Base-by-base conservation (phyloP, 2,888 invertebrate genomes). In the Stenoptilia bipunctidactyla region DNA sequence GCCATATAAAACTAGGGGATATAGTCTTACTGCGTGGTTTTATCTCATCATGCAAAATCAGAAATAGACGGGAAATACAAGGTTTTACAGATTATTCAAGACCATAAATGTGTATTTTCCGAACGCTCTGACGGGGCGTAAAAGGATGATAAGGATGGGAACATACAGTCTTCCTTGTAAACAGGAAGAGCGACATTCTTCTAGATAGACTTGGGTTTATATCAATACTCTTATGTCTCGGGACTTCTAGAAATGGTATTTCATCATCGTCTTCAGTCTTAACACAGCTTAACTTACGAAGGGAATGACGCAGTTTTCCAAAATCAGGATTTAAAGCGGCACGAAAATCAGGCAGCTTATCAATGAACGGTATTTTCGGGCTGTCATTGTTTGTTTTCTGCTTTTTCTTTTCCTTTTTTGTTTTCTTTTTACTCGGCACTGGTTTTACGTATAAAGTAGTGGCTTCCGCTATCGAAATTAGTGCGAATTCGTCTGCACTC, bases 81-180 rank as follows among this genome's bases (percentile, higher is more conserved):
- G n/a, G n/a, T n/a, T n/a, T n/a, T n/a, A n/a, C n/a, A n/a, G n/a
- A 8, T 20, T 20, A 20, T 20, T 20, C 20, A 20, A 20, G 4
- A 20, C 4, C 8, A 8, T 60, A 58, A 20, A 74, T 46, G 44
- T 68, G 55, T 25, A 83, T 68, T 59, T 80, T 82, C 50, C 83
- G 66, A 5, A 77, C 67, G 0, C 71, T 72, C 51, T 77, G 77
- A 39, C 62, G 63, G 6, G 83, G 83, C 12, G 77, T 79, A 44
- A 61, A 83, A 1, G 83, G 83, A 43, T 83, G 83, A 46, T 79
- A 83, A 0, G 83, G 83, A 48, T 83, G 83, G 25, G 71, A 60
- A 43, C 75, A 75, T 25, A 76, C 73, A 1, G 77, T 69, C 45
- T 66, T 63, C 44, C 58, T 75, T 2, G 77, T 79, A 41, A 83